These are phyloP conservation scores for Larimichthys polyactis DNA, from an alignment of 2,113 vertebrate species.

Conservation along the genomic window DNA sequence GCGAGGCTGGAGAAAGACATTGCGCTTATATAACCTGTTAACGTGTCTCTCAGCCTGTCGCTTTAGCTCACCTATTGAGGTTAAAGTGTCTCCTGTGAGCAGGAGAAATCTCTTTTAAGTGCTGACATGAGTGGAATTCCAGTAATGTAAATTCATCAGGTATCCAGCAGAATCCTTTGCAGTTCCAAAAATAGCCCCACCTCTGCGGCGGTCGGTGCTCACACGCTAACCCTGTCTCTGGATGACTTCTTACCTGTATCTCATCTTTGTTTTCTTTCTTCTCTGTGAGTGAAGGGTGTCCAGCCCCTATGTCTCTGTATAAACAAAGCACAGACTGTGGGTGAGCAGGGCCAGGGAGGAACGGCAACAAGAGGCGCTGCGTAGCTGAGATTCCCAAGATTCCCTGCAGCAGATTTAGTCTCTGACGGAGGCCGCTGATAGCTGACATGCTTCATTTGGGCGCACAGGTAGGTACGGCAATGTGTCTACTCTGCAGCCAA, in stretches of 20 bases:
- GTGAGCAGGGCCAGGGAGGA: conserved; percentile 50
- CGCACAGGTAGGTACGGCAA: conserved; percentile 42
- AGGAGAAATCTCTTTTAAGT: conserved; percentile 65
- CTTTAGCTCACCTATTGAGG: conserved; percentile 46
- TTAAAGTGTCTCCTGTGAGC: conserved; percentile 56
- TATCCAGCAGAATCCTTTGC: conserved; percentile 62
- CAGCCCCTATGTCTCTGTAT: conserved; percentile 73
- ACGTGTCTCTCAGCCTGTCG: conserved; percentile 41
- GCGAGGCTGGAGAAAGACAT: neutral
- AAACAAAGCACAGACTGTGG: conserved; percentile 75
- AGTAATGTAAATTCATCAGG: conserved; percentile 70
- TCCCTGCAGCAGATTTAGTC: conserved; percentile 62
- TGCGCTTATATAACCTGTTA: conserved; percentile 55
- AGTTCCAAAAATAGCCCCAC: conserved; percentile 75
- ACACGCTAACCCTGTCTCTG: conserved; percentile 78
- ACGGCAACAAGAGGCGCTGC: conserved; percentile 58
- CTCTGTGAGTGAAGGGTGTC: conserved; percentile 78
- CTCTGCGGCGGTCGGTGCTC: conserved; percentile 65
- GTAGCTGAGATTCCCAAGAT: conserved; percentile 78
- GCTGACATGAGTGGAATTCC: conserved; percentile 76
- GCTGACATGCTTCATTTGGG: conserved; percentile 56
- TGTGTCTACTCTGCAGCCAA: conserved; percentile 38
- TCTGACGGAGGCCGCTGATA: conserved; percentile 59
- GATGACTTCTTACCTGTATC: conserved; percentile 76
- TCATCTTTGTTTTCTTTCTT: conserved; percentile 75